Evolutionary conservation across 2,888 invertebrate genomes (phyloP).

Genomic region (Salticus scenicus): DNA sequence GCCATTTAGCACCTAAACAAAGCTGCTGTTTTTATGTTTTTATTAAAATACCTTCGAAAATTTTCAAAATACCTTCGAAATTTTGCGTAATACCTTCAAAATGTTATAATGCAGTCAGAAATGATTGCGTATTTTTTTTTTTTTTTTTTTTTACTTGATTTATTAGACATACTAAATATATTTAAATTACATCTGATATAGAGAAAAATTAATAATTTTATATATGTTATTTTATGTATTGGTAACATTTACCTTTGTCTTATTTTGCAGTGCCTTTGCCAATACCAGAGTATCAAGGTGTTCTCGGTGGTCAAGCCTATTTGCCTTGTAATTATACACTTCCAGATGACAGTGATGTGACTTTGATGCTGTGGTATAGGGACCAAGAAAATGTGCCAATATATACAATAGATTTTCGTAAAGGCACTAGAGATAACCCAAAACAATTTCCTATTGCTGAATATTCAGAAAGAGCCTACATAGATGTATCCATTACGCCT

Average conservation of each 20-base stretch:
- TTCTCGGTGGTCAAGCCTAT: constrained; percentile 46
- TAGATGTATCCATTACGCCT: constrained; percentile 51
- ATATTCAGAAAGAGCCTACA: constrained; percentile 58
- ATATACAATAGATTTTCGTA: constrained; percentile 64
- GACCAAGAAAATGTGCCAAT: constrained; percentile 57
- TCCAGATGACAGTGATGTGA: constrained; percentile 50
- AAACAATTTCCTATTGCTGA: constrained; percentile 61
- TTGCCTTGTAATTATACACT: constrained; percentile 65
- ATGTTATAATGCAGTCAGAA: no score
- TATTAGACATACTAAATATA: no score
- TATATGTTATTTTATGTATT: no score
- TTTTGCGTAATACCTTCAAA: no score
- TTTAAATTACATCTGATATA: no score
- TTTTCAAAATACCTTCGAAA: no score
- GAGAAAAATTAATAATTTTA: no score
- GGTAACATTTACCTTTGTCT: background rate
- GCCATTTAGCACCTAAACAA: no score
- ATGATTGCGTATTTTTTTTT: no score
- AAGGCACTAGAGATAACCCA: constrained; percentile 57
- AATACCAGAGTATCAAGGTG: constrained; percentile 50
- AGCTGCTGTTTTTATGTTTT: no score
- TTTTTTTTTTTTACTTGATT: no score
- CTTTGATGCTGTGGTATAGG: constrained; percentile 65
- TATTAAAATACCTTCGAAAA: no score
- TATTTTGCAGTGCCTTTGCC: constrained; percentile 33